Conservation (phyloP, 2,113 vertebrate species). For the Neolamprologus cancellatus region DNA sequence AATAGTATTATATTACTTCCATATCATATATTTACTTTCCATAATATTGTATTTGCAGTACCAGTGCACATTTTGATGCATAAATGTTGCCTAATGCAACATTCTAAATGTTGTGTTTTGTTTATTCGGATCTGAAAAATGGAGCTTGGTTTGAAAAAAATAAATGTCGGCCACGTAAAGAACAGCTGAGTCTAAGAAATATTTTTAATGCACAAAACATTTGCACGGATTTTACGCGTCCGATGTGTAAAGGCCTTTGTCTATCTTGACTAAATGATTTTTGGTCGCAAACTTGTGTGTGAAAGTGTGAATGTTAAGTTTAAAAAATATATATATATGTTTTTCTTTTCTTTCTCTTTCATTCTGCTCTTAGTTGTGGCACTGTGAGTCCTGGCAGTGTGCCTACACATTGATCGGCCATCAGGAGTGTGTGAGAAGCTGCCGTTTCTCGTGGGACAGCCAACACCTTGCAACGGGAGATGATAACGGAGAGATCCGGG, state of each 20-base stretch:
- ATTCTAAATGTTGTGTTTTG: neutral
- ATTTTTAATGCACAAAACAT: neutral
- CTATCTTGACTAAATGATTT: neutral
- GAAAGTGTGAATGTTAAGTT: neutral
- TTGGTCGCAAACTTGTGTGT: neutral
- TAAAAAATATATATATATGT: neutral
- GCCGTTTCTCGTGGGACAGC: slow-evolving; percentile 80
- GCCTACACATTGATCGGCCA: slow-evolving; percentile 77
- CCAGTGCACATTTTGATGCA: neutral
- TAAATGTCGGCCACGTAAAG: neutral
- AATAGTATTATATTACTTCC: neutral
- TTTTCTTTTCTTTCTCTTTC: neutral
- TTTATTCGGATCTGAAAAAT: neutral
- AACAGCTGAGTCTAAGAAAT: neutral
- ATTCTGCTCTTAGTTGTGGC: slow-evolving; percentile 78
- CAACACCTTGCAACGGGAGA: slow-evolving; percentile 85
- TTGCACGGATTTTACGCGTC: neutral
- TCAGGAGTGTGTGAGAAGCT: slow-evolving; percentile 88
- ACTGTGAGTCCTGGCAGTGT: slow-evolving; percentile 68
- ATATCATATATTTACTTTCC: neutral
- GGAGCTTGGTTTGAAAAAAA: neutral
- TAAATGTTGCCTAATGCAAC: neutral
- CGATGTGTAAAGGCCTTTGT: neutral
- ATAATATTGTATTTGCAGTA: neutral
- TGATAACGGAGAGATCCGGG: slow-evolving; percentile 92